These are phyloP conservation scores for Ditula angustiorana DNA, from an alignment of 2,888 invertebrate species.

Conservation along the genomic window DNA sequence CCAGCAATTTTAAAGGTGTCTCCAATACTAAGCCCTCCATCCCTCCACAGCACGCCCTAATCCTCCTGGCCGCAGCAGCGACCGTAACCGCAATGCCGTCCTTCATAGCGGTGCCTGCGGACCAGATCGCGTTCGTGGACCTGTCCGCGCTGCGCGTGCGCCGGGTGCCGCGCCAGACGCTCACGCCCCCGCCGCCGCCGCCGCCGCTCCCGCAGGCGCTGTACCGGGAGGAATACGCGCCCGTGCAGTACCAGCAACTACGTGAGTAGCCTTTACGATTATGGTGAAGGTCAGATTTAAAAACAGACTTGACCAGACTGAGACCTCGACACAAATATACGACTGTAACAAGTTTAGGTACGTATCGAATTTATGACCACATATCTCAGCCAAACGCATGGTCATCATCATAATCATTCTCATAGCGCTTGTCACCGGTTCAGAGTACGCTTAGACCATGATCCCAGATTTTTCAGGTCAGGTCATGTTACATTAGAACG, in stretches of 20 bases:
- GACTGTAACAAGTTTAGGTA: no score
- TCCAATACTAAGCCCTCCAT: constrained; percentile 25
- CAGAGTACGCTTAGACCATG: no score
- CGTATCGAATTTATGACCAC: no score
- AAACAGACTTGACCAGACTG: no score
- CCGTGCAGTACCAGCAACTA: constrained; percentile 62
- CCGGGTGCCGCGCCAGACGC: constrained; percentile 71
- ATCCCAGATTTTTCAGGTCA: no score
- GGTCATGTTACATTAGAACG: no score
- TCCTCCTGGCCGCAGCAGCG: constrained; percentile 61
- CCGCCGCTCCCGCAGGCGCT: constrained; percentile 53
- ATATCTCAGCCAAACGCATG: no score
- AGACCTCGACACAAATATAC: no score
- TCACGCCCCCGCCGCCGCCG: constrained; percentile 63
- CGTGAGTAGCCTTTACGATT: no score
- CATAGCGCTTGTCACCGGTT: no score
- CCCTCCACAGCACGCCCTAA: constrained; percentile 62
- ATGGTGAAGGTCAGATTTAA: no score
- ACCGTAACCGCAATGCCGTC: constrained; percentile 79
- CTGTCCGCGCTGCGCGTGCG: constrained; percentile 70
- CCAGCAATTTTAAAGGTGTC: background rate
- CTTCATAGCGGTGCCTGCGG: constrained; percentile 87
- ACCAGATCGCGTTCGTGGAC: constrained; percentile 86
- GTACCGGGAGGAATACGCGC: constrained; percentile 46
- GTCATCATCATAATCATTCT: no score